Conservation (phyloP, 2,113 vertebrate species). For the Maccullochella peelii region DNA sequence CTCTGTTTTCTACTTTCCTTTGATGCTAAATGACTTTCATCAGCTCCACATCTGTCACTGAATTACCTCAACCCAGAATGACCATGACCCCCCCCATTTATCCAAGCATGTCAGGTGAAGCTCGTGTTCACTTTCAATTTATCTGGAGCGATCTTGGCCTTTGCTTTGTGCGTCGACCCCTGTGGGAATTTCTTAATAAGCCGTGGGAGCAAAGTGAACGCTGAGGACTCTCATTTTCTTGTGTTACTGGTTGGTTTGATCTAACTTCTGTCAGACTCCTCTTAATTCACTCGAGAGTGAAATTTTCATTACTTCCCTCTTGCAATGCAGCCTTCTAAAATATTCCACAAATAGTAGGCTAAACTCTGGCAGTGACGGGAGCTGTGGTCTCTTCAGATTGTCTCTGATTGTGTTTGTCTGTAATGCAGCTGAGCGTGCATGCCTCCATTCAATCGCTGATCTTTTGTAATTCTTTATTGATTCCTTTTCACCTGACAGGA, state of each 20-base stretch:
- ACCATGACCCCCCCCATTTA: neutral
- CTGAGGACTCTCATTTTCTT: slow-evolving; percentile 17
- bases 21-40: neutral
- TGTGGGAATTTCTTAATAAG: slow-evolving; percentile 16
- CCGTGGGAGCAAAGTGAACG: neutral
- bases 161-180: neutral
- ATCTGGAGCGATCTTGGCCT: slow-evolving; percentile 23
- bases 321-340: slow-evolving; percentile 6
- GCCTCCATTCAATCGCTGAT: neutral
- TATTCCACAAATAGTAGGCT: slow-evolving; percentile 12
- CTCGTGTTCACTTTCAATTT: slow-evolving; percentile 27
- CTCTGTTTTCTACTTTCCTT: neutral
- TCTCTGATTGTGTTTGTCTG: neutral
- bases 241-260: slow-evolving; percentile 39
- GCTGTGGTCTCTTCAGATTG: neutral
- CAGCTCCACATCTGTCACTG: neutral
- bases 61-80: neutral
- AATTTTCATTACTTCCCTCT: slow-evolving; percentile 23
- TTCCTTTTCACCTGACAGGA: neutral
- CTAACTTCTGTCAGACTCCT: slow-evolving; percentile 23
- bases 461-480: neutral
- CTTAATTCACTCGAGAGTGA: slow-evolving; percentile 15
- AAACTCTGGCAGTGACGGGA: neutral
- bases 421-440: neutral
- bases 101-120: slow-evolving; percentile 13